phyloP scores from a whole-genome alignment of 2,888 invertebrate species.

The Tiphia femorata region DNA sequence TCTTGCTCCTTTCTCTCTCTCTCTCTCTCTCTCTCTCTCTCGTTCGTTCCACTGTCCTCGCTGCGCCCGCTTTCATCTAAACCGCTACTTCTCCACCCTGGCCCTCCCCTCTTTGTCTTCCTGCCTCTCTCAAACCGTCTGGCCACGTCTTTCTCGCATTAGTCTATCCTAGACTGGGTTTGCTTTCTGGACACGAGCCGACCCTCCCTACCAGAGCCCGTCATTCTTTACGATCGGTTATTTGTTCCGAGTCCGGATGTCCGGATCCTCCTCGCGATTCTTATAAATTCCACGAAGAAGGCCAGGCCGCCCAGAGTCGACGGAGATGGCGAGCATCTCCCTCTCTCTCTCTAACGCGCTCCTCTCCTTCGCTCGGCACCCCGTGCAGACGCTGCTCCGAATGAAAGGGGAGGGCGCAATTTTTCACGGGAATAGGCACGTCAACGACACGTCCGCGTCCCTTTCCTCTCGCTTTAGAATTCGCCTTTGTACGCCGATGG shows the following conservation, averaged over 20 bases:
- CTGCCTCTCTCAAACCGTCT: not conserved
- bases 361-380: no score
- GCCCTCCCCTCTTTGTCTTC: not conserved
- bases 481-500: no score
- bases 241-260: not conserved
- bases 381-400: not conserved
- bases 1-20: no score
- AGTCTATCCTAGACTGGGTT: conserved; percentile 8
- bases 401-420: conserved; percentile 1
- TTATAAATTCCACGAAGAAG: not conserved
- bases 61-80: no score
- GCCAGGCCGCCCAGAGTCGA: not conserved
- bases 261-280: conserved; percentile 1
- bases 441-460: not conserved
- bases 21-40: not conserved
- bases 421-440: conserved; percentile 1
- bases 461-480: no score
- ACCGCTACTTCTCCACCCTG: not conserved
- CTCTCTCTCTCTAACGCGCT: no score
- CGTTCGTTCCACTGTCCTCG: no score
- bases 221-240: conserved; percentile 13
- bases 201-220: conserved; percentile 6
- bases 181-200: conserved; percentile 23
- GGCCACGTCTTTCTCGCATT: conserved; percentile 5
- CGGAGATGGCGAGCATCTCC: no score